Evolutionary conservation across 2,797 vertebrate genomes (phyloP).

Genomic region (Melopsittacus undulatus): DNA sequence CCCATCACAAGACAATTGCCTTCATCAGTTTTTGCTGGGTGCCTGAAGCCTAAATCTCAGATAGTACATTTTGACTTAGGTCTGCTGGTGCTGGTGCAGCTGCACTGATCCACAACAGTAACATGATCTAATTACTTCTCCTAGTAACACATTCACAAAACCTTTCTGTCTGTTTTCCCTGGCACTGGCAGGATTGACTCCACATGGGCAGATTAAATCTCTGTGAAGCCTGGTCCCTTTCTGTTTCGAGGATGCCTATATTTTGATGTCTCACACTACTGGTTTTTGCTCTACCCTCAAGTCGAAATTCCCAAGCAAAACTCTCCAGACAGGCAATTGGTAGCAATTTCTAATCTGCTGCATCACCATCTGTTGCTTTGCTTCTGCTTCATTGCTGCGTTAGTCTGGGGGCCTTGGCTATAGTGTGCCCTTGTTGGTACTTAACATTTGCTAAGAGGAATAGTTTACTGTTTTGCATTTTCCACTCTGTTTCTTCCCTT

Average conservation of each 20-base stretch:
- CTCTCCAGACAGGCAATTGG: conserved; percentile 1
- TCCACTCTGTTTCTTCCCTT: conserved; percentile 23
- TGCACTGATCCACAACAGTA: conserved; percentile 26
- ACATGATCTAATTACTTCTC: conserved; percentile 33
- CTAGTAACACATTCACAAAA: conserved; percentile 43
- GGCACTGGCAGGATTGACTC: background rate
- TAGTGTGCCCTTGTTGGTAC: background rate
- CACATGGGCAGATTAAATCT: background rate
- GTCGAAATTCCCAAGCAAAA: background rate
- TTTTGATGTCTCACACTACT: background rate
- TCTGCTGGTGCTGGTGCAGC: conserved; percentile 8
- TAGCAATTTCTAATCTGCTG: conserved; percentile 29
- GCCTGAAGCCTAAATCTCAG: background rate
- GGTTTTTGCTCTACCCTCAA: background rate
- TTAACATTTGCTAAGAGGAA: conserved; percentile 12
- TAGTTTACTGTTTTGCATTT: conserved; percentile 22
- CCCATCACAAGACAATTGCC: background rate
- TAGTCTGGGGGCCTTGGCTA: background rate
- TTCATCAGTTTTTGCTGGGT: background rate
- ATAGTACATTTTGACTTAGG: background rate
- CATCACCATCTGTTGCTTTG: conserved; percentile 47
- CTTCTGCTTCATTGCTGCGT: background rate
- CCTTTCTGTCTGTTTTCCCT: background rate
- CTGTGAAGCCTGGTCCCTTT: background rate
- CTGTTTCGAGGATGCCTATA: background rate